Percentiles rank a stretch among this genome's conserved stretches.
Evolutionary conservation across 1,140 invertebrate genomes (phyloP).

Genomic region (Drosophila sulfurigaster): DNA sequence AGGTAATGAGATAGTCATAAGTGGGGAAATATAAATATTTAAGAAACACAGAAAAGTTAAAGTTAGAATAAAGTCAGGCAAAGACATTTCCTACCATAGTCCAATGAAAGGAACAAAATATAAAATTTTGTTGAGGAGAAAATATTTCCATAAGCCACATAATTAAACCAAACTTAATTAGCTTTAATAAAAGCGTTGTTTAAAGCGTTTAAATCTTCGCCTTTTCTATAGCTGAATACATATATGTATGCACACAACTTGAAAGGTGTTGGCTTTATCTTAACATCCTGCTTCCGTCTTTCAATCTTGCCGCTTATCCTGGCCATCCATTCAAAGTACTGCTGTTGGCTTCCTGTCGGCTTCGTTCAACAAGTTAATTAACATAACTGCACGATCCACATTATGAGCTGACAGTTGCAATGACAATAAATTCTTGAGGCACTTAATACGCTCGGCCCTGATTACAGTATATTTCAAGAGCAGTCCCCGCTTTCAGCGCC

Average conservation of each 20-base stretch:
- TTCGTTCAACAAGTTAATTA: slow-evolving; percentile 31
- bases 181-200: too few relatives aligned
- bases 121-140: too few relatives aligned
- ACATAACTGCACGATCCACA: slow-evolving; percentile 31
- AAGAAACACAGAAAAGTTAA: too few relatives aligned
- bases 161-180: too few relatives aligned
- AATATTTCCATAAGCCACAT: too few relatives aligned
- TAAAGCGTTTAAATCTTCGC: too few relatives aligned
- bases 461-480: slow-evolving; percentile 28
- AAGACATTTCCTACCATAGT: too few relatives aligned
- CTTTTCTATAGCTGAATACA: background rate
- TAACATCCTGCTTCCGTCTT: background rate
- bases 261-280: background rate
- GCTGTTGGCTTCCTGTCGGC: background rate
- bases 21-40: too few relatives aligned
- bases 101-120: too few relatives aligned
- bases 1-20: too few relatives aligned
- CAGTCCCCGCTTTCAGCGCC: too few relatives aligned
- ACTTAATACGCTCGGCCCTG: slow-evolving; percentile 25
- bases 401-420: slow-evolving; percentile 36
- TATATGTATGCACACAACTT: background rate
- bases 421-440: slow-evolving; percentile 33
- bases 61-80: too few relatives aligned
- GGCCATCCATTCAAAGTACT: background rate
- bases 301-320: background rate